phyloP scores from a whole-genome alignment of 2,113 vertebrate genomes.

The Ptilorrhoa leucosticta region DNA sequence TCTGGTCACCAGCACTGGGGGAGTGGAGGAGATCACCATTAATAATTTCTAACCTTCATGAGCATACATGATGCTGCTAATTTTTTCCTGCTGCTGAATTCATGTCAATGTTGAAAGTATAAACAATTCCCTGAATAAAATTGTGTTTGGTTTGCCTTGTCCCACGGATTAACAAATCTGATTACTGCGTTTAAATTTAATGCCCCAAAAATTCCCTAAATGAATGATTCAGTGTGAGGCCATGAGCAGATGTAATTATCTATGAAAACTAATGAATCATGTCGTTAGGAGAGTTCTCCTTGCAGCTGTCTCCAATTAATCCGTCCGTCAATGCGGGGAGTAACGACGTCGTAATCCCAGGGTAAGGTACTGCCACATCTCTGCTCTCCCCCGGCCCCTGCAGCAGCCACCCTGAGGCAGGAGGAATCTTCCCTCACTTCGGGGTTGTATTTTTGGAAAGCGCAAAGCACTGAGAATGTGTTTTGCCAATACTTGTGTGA shows the following conservation, averaged over 20 bases:
- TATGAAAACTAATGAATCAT: slow-evolving; percentile 61
- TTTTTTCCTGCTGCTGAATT: slow-evolving; percentile 35
- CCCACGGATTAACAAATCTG: slow-evolving; percentile 46
- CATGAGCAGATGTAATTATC: slow-evolving; percentile 55
- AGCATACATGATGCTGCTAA: neutral
- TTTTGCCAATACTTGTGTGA: neutral
- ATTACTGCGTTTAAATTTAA: slow-evolving; percentile 51
- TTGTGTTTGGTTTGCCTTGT: slow-evolving; percentile 45
- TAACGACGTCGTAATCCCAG: rapidly evolving
- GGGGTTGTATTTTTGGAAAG: neutral
- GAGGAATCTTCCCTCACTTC: rapidly evolving
- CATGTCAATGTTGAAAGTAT: neutral
- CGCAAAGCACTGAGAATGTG: neutral
- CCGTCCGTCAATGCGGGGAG: neutral
- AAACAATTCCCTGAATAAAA: neutral
- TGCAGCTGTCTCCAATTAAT: slow-evolving; percentile 64
- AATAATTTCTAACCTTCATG: neutral
- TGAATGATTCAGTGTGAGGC: slow-evolving; percentile 48
- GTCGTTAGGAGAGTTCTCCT: neutral
- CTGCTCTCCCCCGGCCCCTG: neutral
- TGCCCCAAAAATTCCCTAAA: slow-evolving; percentile 33
- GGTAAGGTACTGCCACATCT: rapidly evolving
- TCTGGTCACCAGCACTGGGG: neutral
- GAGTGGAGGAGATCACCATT: neutral
- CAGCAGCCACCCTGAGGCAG: rapidly evolving